Conservation (phyloP, 2,797 vertebrate genomes). For the Poeciliopsis infans region DNA sequence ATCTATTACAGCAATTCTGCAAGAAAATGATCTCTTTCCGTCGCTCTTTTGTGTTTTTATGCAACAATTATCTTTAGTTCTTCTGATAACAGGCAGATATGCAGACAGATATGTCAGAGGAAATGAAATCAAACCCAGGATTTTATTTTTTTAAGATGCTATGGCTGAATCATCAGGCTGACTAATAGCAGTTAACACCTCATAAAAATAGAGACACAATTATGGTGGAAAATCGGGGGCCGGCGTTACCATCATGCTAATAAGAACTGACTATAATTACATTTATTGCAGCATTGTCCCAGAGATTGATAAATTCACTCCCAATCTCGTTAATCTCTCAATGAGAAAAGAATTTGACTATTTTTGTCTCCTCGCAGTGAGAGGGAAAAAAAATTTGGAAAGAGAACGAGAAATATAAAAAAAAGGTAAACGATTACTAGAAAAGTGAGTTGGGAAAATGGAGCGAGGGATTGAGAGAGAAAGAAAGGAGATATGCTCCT, state of each 20-base stretch:
- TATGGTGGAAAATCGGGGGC: slow-evolving; percentile 82
- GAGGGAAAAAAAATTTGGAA: slow-evolving; percentile 21
- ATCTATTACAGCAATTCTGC: slow-evolving; percentile 65
- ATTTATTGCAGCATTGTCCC: slow-evolving; percentile 74
- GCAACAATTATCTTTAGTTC: slow-evolving; percentile 71
- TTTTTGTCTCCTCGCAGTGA: slow-evolving; percentile 67
- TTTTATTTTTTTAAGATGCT: slow-evolving; percentile 75
- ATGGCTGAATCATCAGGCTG: slow-evolving; percentile 83
- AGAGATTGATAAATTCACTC: slow-evolving; percentile 82
- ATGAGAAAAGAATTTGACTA: slow-evolving; percentile 75
- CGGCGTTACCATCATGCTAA: slow-evolving; percentile 82
- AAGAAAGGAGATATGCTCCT: slow-evolving; percentile 53
- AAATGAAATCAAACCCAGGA: slow-evolving; percentile 73
- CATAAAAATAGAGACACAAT: slow-evolving; percentile 84
- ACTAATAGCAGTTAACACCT: slow-evolving; percentile 82
- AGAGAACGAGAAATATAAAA: neutral
- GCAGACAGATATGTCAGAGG: slow-evolving; percentile 70
- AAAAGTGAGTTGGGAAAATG: slow-evolving; percentile 16
- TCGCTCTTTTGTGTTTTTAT: slow-evolving; percentile 45
- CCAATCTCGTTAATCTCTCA: slow-evolving; percentile 80
- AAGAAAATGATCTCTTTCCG: slow-evolving; percentile 36
- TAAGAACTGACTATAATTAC: slow-evolving; percentile 80
- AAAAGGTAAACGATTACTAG: slow-evolving; percentile 13
- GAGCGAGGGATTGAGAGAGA: slow-evolving; percentile 33
- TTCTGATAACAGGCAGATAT: slow-evolving; percentile 71